Base-by-base conservation (phyloP, 1,140 invertebrate genomes). In the Anthonomus grandis region DNA sequence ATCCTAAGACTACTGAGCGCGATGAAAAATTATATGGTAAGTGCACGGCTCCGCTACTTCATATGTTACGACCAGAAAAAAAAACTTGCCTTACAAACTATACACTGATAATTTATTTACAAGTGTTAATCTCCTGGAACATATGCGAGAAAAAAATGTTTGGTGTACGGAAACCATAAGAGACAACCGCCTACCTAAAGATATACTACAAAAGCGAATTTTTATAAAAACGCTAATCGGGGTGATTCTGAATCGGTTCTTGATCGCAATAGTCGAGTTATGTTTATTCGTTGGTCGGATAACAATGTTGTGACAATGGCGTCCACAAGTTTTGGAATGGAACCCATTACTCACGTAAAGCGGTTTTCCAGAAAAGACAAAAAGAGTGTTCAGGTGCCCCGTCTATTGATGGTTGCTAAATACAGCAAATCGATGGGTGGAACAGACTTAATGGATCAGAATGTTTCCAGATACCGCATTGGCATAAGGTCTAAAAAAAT, bases 391-490 rank as follows among this genome's bases (percentile, higher is more conserved):
- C 44, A 65, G 23, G 61, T 70, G 57, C 48, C 52, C 9, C 56
- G 58, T 23, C 67, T 66, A 27, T 45, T 56, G 24, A 9, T 60
- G 9, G 48, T 69, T 44, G 25, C 56, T 41, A 54, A 63, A 36
- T 71, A 70, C 45, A 73, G 71, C 57, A 64, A 45, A 52, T 57
- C 50, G 41, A 72, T 71, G 69, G 70, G 66, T 6, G 68, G 70
- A 4, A 68, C 69, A 13, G 72, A 75, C 49, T 46, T 64, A 31
- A 70, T 72, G 60, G 70, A 74, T 47, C 62, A 74, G 66, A 72
- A 73, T 64, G 59, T 74, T 13, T 45, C 56, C 10, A 52, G 57
- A 13, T 71, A 74, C 59, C 52, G 71, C 47, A 64, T 74, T 34
- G 22, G 17, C 4, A 71, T 74, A 39, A 37, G 70, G 6, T 45